Conservation (phyloP, 2,113 vertebrate species). For the Callipepla squamata region DNA sequence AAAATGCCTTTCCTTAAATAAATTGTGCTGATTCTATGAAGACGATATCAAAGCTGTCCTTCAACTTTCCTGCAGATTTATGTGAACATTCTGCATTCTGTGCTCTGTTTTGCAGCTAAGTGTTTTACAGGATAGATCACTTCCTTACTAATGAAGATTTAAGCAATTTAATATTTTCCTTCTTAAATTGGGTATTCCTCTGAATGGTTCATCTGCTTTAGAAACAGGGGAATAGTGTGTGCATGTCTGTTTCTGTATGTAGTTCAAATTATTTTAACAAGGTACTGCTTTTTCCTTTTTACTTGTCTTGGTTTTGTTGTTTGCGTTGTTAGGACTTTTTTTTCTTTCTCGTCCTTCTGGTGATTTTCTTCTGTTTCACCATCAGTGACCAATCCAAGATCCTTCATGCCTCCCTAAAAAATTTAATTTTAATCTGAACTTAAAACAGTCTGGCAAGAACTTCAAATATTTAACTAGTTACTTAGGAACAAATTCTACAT, state of each 20-base stretch:
- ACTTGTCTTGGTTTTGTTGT: background rate
- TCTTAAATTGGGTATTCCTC: background rate
- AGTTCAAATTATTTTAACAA: background rate
- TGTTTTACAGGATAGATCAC: background rate
- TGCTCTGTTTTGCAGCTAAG: background rate
- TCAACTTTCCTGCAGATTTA: background rate
- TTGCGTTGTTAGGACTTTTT: background rate
- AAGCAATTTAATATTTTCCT: background rate
- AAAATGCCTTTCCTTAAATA: constrained; percentile 29
- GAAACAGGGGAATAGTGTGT: background rate
- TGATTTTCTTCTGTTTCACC: background rate
- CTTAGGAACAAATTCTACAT: background rate
- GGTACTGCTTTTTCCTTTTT: background rate
- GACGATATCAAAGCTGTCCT: background rate
- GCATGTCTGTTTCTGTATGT: background rate
- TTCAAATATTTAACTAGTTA: constrained; percentile 35
- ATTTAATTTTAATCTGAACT: constrained; percentile 9
- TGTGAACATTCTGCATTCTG: background rate
- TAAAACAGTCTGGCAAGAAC: background rate
- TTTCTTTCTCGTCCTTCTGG: background rate
- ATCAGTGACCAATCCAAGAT: background rate
- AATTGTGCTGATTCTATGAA: background rate
- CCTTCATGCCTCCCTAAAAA: background rate
- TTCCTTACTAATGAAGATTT: background rate
- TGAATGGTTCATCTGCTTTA: background rate